These are phyloP conservation scores for Apis dorsata DNA, from an alignment of 1,140 invertebrate genomes.

Conservation along the genomic window DNA sequence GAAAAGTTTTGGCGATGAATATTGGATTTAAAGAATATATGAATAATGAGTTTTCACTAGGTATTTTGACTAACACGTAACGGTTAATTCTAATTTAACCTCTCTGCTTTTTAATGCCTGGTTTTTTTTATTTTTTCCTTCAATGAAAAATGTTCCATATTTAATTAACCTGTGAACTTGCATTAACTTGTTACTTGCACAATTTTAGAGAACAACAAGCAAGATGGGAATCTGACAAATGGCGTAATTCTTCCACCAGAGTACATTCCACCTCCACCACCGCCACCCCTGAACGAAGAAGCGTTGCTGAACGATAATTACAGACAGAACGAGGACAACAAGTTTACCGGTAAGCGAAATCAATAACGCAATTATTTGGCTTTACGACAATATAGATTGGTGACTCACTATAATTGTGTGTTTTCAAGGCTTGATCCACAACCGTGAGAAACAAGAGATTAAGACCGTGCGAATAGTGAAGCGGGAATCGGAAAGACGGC, in stretches of 20 bases:
- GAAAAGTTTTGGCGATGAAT: no score
- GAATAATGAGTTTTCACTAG: no score
- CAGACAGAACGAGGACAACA: conserved; percentile 72
- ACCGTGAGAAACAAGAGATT: conserved; percentile 92
- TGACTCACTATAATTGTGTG: background rate
- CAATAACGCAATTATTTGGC: background rate
- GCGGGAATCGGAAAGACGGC: conserved; percentile 91
- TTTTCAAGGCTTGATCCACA: conserved; percentile 81
- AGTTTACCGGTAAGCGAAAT: conserved; percentile 66
- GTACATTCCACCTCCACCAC: conserved; percentile 74
- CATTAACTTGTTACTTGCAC: background rate
- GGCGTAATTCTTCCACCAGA: conserved; percentile 71
- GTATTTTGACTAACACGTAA: no score
- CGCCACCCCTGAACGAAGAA: conserved; percentile 70
- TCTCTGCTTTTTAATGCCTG: no score
- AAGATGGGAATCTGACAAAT: conserved; percentile 64
- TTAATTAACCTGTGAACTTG: background rate
- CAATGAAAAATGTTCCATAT: background rate
- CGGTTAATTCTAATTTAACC: no score
- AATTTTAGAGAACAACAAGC: conserved; percentile 61
- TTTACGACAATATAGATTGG: background rate
- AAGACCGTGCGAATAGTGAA: conserved; percentile 97
- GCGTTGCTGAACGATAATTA: conserved; percentile 70
- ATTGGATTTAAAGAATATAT: no score
- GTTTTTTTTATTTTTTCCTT: no score